phyloP scores from a whole-genome alignment of 92 coral and sea anemone species.

The Montipora capitata region DNA sequence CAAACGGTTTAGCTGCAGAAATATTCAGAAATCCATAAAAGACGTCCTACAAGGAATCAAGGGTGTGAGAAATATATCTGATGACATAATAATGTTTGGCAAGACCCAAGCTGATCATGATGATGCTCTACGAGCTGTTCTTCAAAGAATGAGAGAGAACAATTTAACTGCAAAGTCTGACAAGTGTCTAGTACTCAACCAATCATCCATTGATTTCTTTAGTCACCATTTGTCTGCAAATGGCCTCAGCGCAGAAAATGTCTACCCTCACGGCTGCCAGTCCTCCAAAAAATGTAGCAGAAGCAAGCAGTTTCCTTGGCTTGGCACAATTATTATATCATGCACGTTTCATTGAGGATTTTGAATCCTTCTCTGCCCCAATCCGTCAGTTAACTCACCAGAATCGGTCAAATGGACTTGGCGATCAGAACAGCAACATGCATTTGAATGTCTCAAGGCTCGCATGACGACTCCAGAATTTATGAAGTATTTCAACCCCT shows the following conservation, averaged over 20 bases:
- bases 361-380: slow-evolving; percentile 55
- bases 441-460: slow-evolving; percentile 52
- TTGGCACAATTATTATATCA: slow-evolving; percentile 14
- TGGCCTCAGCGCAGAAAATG: slow-evolving; percentile 36
- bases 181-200: slow-evolving; percentile 31
- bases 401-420: slow-evolving; percentile 15
- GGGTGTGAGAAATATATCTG: not conserved
- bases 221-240: slow-evolving; percentile 2
- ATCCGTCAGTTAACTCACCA: slow-evolving; percentile 60
- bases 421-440: slow-evolving; percentile 49
- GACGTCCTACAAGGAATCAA: slow-evolving; percentile 24
- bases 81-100: too few relatives aligned
- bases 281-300: slow-evolving; percentile 59
- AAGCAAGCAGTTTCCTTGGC: slow-evolving; percentile 70
- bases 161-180: not conserved
- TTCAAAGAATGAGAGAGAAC: slow-evolving; percentile 15
- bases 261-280: slow-evolving; percentile 20
- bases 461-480: slow-evolving; percentile 39
- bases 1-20: not conserved
- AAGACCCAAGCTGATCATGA: not conserved
- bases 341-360: too few relatives aligned
- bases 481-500: slow-evolving; percentile 36
- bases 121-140: slow-evolving; percentile 6
- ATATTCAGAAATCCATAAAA: not conserved
- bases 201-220: not conserved